Evolutionary conservation across 2,888 invertebrate genomes (phyloP).

Genomic region (Melangyna quadrimaculata): DNA sequence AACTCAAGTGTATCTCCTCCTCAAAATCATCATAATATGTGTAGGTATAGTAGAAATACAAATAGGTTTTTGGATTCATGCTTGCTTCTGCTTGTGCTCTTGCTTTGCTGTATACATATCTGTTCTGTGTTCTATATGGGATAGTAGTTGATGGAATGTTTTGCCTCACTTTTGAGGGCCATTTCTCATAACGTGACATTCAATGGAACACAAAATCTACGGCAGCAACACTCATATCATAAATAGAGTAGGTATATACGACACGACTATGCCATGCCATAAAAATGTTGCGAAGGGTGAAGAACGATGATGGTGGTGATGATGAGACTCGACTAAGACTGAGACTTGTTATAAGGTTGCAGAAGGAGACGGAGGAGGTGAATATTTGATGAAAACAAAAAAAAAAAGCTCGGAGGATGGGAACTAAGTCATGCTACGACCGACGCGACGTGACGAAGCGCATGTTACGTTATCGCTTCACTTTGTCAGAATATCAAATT

Average conservation of each 20-base stretch:
- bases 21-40: neutral
- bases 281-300: conserved; percentile 9
- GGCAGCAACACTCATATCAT: conserved; percentile 6
- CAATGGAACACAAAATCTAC: conserved; percentile 34
- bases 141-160: conserved; percentile 2
- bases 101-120: neutral
- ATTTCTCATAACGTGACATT: conserved; percentile 68
- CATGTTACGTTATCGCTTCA: conserved; percentile 68
- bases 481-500: conserved; percentile 70
- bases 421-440: conserved; percentile 47
- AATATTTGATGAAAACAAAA: neutral
- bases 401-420: conserved; percentile 49
- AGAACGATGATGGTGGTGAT: neutral
- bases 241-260: neutral
- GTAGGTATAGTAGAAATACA: neutral
- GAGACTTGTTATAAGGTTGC: neutral
- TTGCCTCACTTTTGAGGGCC: conserved; percentile 34
- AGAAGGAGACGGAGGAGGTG: neutral
- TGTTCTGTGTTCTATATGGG: neutral
- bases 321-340: conserved; percentile 19
- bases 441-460: conserved; percentile 63
- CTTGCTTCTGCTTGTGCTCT: conserved; percentile 22
- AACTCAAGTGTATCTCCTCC: conserved; percentile 62
- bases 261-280: neutral
- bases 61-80: conserved; percentile 6